Percentiles rank a stretch among this genome's conserved stretches.
Evolutionary conservation across 2,797 vertebrate genomes (phyloP).

Genomic region (Rhinophrynus dorsalis): DNA sequence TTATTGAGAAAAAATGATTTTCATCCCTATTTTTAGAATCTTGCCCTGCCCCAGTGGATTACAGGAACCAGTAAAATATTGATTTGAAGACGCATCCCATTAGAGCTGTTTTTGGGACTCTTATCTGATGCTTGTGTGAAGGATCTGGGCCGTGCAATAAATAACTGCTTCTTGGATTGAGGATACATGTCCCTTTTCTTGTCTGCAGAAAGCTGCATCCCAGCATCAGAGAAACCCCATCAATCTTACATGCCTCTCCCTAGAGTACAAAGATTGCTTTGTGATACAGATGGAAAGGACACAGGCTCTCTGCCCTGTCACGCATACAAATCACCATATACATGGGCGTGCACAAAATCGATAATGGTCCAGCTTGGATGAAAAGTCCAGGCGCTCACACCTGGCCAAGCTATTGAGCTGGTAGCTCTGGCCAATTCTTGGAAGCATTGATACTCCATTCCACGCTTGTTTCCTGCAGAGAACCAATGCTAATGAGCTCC

Average conservation of each 20-base stretch:
- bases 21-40: no score
- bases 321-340: constrained; percentile 27
- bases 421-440: background rate
- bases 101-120: background rate
- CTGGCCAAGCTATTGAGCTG: constrained; percentile 22
- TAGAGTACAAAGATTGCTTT: constrained; percentile 36
- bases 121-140: background rate
- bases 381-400: constrained; percentile 6
- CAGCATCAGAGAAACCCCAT: constrained; percentile 10
- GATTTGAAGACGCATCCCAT: background rate
- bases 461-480: constrained; percentile 23
- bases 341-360: constrained; percentile 6
- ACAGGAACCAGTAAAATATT: background rate
- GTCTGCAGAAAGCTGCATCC: background rate
- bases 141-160: constrained; percentile 7
- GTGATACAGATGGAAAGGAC: constrained; percentile 16
- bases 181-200: constrained; percentile 2
- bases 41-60: no score
- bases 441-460: constrained; percentile 22
- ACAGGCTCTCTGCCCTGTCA: constrained; percentile 17
- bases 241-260: constrained; percentile 32
- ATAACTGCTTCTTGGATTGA: background rate
- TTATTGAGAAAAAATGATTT: no score
- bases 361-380: constrained; percentile 5
- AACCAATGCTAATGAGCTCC: constrained; percentile 18